phyloP scores from a whole-genome alignment of 2,888 invertebrate species.

The Cataglyphis rosenhaueri region DNA sequence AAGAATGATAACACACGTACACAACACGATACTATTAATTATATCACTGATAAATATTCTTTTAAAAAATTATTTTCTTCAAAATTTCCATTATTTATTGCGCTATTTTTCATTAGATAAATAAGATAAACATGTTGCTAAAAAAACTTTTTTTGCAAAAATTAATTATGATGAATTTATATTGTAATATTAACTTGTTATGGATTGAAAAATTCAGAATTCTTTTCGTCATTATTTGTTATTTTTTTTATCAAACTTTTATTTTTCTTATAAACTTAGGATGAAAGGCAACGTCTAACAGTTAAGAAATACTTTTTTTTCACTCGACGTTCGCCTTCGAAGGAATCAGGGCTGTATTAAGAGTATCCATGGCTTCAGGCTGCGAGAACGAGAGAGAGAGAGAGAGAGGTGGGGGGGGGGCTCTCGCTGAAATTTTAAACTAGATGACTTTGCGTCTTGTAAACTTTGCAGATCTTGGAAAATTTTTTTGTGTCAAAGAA shows the following conservation, averaged over 20 bases:
- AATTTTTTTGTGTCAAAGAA: conserved; percentile 62
- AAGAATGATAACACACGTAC: not conserved
- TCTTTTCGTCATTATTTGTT: not conserved
- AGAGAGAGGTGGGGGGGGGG: no score
- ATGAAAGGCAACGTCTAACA: conserved; percentile 48
- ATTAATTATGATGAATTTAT: conserved; percentile 6
- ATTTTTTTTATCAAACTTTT: conserved; percentile 34
- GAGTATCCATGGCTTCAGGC: conserved; percentile 56
- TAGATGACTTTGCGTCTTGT: conserved; percentile 48
- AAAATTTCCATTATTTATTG: not conserved
- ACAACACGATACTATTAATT: not conserved
- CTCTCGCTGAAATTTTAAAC: conserved; percentile 68
- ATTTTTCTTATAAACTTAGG: conserved; percentile 41
- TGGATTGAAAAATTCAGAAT: conserved; percentile 18
- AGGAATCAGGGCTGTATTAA: conserved; percentile 46
- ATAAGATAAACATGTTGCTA: not conserved
- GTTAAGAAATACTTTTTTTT: conserved; percentile 43
- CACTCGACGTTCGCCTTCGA: conserved; percentile 43
- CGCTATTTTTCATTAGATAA: not conserved
- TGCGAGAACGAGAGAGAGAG: conserved; percentile 23
- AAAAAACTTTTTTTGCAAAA: not conserved
- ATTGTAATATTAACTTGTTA: conserved; percentile 1
- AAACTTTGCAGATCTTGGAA: conserved; percentile 65
- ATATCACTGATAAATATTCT: not conserved
- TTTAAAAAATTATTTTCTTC: not conserved